Conservation (phyloP, 2,797 vertebrate genomes). For the Ibycter americanus region DNA sequence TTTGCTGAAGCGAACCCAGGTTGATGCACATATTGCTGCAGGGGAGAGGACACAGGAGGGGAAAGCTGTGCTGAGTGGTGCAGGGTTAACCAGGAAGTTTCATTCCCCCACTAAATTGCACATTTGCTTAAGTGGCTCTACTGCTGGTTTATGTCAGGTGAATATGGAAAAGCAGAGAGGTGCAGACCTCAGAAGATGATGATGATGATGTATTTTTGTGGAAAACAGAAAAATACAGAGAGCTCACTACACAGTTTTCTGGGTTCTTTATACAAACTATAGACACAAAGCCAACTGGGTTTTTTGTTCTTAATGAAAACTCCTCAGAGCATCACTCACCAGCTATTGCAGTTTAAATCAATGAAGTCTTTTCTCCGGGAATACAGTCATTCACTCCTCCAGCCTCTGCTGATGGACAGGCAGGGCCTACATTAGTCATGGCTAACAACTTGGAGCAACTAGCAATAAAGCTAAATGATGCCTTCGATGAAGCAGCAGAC, state of each 20-base stretch:
- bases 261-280: background rate
- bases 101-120: background rate
- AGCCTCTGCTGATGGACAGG: background rate
- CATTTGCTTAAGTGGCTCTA: background rate
- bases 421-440: background rate
- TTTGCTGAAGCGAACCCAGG: background rate
- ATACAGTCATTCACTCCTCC: background rate
- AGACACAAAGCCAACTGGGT: background rate
- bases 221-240: background rate
- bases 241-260: background rate
- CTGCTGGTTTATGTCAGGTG: background rate
- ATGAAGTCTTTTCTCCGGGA: background rate
- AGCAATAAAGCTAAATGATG: background rate
- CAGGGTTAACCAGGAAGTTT: background rate
- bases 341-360: background rate
- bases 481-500: background rate
- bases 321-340: background rate
- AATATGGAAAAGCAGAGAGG: background rate
- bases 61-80: background rate
- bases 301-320: background rate
- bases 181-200: background rate
- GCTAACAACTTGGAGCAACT: background rate
- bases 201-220: background rate
- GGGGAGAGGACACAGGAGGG: fast-evolving
- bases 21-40: fast-evolving